Evolutionary conservation across 2,888 invertebrate genomes (phyloP).

Genomic region (Sinhomidia bicolor): DNA sequence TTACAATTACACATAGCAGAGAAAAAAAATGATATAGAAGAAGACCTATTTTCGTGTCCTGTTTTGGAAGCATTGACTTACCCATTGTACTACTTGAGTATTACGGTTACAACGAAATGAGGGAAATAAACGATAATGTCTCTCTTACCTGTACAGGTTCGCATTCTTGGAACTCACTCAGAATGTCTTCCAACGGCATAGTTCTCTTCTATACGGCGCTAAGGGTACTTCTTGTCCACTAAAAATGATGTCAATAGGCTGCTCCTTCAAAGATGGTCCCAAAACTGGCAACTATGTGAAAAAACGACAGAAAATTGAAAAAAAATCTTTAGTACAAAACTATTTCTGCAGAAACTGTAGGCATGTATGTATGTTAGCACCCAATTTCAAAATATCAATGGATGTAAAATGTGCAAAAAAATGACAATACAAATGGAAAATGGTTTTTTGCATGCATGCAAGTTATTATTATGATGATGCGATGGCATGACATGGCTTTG

Average conservation of each 20-base stretch:
- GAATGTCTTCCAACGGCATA: constrained; percentile 77
- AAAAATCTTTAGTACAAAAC: neutral
- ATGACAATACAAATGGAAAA: neutral
- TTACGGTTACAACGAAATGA: neutral
- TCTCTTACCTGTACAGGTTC: constrained; percentile 79
- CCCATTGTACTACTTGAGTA: neutral
- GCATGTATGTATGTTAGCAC: too few species aligned
- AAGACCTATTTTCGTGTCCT: neutral
- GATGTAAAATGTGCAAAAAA: constrained; percentile 10
- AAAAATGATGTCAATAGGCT: constrained; percentile 60
- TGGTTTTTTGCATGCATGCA: neutral
- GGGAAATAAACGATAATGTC: neutral
- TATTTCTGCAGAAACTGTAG: too few species aligned
- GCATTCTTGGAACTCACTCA: constrained; percentile 79
- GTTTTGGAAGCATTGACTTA: neutral
- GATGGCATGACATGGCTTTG: neutral
- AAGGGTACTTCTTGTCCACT: constrained; percentile 48
- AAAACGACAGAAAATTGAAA: neutral
- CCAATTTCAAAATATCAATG: constrained; percentile 9
- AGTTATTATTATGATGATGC: neutral
- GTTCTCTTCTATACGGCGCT: constrained; percentile 51
- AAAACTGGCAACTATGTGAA: constrained; percentile 62
- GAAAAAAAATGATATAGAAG: neutral
- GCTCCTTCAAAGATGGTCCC: constrained; percentile 69
- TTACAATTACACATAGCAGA: too few species aligned